A percentile compares a stretch with the other conserved stretches of the same genome.
phyloP scores from a whole-genome alignment of 2,888 invertebrate species.

The Entomobrya multifasciata region DNA sequence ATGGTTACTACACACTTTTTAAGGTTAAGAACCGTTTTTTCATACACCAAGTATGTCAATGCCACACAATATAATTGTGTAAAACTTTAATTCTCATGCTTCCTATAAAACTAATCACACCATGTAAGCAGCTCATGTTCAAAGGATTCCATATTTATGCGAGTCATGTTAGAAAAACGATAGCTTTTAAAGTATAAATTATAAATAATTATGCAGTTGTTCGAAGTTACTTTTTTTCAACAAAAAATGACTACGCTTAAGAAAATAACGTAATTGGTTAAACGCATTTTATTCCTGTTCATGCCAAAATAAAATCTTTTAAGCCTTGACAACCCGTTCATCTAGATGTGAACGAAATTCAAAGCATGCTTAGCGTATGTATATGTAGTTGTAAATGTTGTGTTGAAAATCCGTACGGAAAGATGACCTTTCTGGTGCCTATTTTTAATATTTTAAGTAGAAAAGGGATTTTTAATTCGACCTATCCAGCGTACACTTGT shows the following conservation, averaged over 20 bases:
- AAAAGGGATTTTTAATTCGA: slow-evolving; percentile 43
- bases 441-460: slow-evolving; percentile 22
- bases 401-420: slow-evolving; percentile 24
- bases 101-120: background rate
- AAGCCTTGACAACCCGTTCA: background rate
- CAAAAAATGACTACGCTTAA: slow-evolving; percentile 48
- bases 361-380: slow-evolving; percentile 2
- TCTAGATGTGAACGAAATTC: background rate
- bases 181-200: slow-evolving; percentile 26
- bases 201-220: background rate
- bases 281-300: slow-evolving; percentile 42
- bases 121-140: background rate
- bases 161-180: background rate
- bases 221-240: background rate
- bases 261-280: slow-evolving; percentile 1
- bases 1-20: background rate
- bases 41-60: background rate
- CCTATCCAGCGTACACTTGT: background rate
- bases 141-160: background rate
- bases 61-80: background rate
- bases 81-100: background rate
- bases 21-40: too few species aligned
- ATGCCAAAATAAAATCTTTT: slow-evolving; percentile 37
- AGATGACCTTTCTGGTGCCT: slow-evolving; percentile 53
- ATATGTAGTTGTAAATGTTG: background rate